phyloP scores from a whole-genome alignment of 1,140 invertebrate genomes.

The Drosophila teissieri region DNA sequence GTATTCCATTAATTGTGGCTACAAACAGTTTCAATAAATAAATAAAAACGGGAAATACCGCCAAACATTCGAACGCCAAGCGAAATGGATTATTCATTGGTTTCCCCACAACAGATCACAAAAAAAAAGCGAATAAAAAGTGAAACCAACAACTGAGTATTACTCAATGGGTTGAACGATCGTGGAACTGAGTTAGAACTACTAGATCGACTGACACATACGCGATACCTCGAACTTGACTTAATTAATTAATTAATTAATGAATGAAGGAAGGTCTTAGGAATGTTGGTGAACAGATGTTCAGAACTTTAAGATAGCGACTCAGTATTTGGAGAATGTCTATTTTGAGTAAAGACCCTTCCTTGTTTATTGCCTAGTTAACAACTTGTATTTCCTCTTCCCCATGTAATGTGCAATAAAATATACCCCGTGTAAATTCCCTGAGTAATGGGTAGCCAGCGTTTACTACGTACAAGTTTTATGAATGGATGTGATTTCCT shows the following conservation, averaged over 20 bases:
- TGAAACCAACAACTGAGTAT: conserved; percentile 10
- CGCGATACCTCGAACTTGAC: conserved; percentile 23
- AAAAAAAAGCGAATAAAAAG: not conserved
- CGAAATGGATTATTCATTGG: conserved; percentile 34
- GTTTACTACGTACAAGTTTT: conserved; percentile 33
- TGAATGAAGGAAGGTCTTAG: no score
- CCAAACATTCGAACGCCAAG: conserved; percentile 19
- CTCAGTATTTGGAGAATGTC: conserved; percentile 3
- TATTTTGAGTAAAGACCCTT: not conserved
- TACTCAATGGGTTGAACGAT: conserved; percentile 43
- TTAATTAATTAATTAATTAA: conserved; percentile 8
- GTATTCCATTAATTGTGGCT: conserved; percentile 5
- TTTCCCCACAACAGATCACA: conserved; percentile 14
- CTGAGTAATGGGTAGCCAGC: not conserved
- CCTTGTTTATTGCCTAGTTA: not conserved
- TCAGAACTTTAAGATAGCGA: no score
- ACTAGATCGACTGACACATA: conserved; percentile 26
- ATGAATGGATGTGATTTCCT: conserved; percentile 32
- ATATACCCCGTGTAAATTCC: not conserved
- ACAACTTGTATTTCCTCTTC: not conserved
- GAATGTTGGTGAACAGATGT: conserved; percentile 17
- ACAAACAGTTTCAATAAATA: not conserved
- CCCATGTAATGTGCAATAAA: not conserved
- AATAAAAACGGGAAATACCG: conserved; percentile 41
- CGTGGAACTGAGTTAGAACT: conserved; percentile 9